A percentile compares a stretch with the other conserved stretches of the same genome.
These are phyloP conservation scores for Coleophora flavipennella DNA, from an alignment of 2,888 invertebrate genomes.

Conservation along the genomic window DNA sequence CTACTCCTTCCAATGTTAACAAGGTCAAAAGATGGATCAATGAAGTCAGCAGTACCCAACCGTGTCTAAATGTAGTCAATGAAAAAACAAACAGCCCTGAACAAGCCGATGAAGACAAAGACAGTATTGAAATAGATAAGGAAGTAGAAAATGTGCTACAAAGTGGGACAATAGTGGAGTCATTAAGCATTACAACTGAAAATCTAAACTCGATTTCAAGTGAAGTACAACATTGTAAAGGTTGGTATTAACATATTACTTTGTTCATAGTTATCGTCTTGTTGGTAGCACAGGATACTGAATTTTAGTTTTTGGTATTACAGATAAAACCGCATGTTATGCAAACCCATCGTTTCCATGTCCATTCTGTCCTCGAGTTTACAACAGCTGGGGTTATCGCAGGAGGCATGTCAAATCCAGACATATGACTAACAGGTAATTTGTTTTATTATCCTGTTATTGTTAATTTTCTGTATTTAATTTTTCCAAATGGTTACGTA, in stretches of 20 bases:
- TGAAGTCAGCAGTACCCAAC: conserved; percentile 64
- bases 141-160: conserved; percentile 64
- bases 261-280: background rate
- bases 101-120: conserved; percentile 41
- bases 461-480: too few relatives aligned
- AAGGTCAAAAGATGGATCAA: conserved; percentile 51
- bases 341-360: conserved; percentile 73
- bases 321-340: conserved; percentile 51
- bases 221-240: conserved; percentile 57
- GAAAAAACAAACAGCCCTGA: conserved; percentile 39
- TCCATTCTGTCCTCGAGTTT: conserved; percentile 75
- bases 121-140: conserved; percentile 58
- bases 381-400: conserved; percentile 77
- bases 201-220: conserved; percentile 52
- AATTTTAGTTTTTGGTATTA: conserved; percentile 17
- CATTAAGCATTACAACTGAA: conserved; percentile 56
- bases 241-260: conserved; percentile 19
- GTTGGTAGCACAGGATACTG: background rate
- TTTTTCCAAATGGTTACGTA: too few relatives aligned
- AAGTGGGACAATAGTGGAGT: conserved; percentile 63
- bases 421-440: conserved; percentile 64
- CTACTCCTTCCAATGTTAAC: conserved; percentile 26
- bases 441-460: background rate
- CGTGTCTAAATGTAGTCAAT: conserved; percentile 37
- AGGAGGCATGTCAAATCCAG: conserved; percentile 75